These are phyloP conservation scores for Piaya cayana DNA, from an alignment of 2,113 vertebrate species.

Conservation along the genomic window DNA sequence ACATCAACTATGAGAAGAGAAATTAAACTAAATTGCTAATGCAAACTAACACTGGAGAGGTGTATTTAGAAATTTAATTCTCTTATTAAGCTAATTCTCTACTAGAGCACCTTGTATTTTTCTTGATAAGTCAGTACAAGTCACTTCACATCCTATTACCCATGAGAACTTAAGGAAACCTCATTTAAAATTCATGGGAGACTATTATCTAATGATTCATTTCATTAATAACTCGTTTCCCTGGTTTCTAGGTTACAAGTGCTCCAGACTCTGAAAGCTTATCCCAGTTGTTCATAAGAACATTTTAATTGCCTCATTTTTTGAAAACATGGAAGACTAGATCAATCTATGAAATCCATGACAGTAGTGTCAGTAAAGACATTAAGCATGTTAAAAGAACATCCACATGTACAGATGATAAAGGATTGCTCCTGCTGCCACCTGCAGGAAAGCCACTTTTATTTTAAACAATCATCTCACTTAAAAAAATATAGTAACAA, in stretches of 20 bases:
- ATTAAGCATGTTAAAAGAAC: neutral
- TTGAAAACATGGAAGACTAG: neutral
- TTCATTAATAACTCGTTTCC: slow-evolving; percentile 14
- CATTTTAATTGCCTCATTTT: neutral
- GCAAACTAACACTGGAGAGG: neutral
- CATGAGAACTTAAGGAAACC: neutral
- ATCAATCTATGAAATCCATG: neutral
- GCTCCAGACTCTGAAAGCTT: neutral
- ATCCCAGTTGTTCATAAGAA: neutral
- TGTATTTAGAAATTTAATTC: slow-evolving; percentile 12
- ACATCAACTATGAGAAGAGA: neutral
- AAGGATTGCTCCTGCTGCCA: neutral
- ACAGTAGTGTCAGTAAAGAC: neutral
- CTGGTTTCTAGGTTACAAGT: neutral
- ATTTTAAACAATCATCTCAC: neutral
- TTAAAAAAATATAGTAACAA: neutral
- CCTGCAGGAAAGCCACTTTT: neutral
- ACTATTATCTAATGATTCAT: slow-evolving; percentile 12
- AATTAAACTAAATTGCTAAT: neutral
- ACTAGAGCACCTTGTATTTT: slow-evolving; percentile 1
- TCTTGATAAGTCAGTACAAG: neutral
- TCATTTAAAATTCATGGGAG: slow-evolving; percentile 27
- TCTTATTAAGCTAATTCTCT: slow-evolving; percentile 16
- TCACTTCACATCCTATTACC: slow-evolving; percentile 8
- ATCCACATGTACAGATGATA: neutral